Evolutionary conservation across 2,113 vertebrate species (phyloP).

Genomic region (Ceuthmochares aereus): DNA sequence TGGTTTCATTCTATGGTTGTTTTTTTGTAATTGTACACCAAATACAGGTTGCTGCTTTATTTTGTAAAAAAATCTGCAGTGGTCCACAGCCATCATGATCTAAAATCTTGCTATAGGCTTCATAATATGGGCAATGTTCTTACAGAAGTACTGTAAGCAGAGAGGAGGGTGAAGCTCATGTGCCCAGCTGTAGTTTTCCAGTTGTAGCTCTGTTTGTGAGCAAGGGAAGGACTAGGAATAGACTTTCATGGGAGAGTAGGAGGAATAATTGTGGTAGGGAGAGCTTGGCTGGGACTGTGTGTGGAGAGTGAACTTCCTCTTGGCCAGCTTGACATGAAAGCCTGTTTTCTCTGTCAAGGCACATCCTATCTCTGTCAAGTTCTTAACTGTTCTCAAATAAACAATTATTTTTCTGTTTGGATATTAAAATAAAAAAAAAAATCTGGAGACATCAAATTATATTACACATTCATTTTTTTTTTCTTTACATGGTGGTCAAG

Average conservation of each 20-base stretch:
- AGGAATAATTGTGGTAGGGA: background rate
- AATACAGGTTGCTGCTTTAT: background rate
- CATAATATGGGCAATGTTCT: background rate
- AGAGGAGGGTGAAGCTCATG: background rate
- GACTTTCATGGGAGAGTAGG: background rate
- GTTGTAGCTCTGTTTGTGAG: background rate
- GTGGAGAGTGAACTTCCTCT: background rate
- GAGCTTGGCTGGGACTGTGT: background rate
- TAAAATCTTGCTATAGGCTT: background rate
- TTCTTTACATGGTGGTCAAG: accelerated
- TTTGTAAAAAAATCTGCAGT: background rate
- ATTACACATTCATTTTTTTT: background rate
- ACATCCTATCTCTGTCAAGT: background rate
- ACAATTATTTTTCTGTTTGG: background rate
- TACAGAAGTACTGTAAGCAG: background rate
- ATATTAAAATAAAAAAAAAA: background rate
- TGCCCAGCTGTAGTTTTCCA: background rate
- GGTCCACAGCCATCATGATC: background rate
- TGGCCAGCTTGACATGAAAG: background rate
- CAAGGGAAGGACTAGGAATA: background rate
- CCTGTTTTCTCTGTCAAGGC: background rate
- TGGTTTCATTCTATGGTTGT: background rate
- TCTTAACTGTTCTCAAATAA: background rate
- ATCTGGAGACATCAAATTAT: background rate
- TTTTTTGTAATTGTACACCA: background rate